phyloP scores from a whole-genome alignment of 53 echinoderm and acorn worm genomes.

The Zoroaster sp. region DNA sequence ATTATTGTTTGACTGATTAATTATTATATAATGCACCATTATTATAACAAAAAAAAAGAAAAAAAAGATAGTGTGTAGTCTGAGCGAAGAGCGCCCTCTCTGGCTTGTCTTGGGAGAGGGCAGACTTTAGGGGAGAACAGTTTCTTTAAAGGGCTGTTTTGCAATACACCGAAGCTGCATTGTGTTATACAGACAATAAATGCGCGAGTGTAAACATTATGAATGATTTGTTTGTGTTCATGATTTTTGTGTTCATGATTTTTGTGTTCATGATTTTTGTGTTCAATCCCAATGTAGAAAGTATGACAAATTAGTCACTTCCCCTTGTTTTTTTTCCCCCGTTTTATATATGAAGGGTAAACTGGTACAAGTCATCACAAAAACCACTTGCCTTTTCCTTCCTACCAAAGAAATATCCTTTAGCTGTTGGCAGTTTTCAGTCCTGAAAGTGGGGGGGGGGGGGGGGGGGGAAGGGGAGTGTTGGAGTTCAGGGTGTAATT shows the following conservation, averaged over 20 bases:
- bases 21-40: slow-evolving; percentile 51
- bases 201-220: slow-evolving; percentile 51
- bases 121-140: slow-evolving; percentile 16
- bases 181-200: slow-evolving; percentile 59
- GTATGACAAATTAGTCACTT: no score
- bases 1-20: slow-evolving; percentile 50
- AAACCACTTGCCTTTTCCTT: no score
- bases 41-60: background rate
- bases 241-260: background rate
- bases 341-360: no score
- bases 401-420: no score
- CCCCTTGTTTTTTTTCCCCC: no score
- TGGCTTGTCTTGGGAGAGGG: background rate
- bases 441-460: no score
- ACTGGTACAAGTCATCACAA: no score
- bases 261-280: background rate
- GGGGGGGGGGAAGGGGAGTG: no score
- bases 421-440: no score
- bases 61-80: slow-evolving; percentile 50
- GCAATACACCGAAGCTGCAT: slow-evolving; percentile 59
- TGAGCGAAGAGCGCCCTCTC: slow-evolving; percentile 60
- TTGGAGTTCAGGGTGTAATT: no score
- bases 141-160: slow-evolving; percentile 39
- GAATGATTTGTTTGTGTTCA: background rate
- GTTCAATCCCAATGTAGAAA: background rate